A percentile compares a stretch with the other conserved stretches of the same genome.
Evolutionary conservation across 2,797 vertebrate species (phyloP).

Genomic region (Gymnoscopelus microlampas): DNA sequence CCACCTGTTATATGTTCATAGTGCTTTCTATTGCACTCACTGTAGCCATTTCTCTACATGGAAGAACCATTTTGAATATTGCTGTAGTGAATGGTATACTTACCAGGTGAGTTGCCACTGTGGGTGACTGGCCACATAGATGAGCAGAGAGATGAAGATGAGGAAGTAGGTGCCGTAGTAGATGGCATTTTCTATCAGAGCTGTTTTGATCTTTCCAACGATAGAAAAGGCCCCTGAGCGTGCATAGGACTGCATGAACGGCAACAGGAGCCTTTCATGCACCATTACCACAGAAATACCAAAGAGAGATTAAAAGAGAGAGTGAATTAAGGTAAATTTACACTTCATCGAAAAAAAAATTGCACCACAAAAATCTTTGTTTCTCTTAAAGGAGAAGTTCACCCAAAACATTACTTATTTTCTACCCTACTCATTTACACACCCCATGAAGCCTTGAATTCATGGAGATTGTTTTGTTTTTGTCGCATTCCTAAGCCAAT

Average conservation of each 20-base stretch:
- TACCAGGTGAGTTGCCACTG: slow-evolving; percentile 90
- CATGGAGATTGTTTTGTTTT: too few species aligned
- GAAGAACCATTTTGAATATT: background rate
- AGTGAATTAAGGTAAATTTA: background rate
- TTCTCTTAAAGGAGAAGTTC: too few species aligned
- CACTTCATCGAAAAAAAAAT: too few species aligned
- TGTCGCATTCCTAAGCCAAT: too few species aligned
- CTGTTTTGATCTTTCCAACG: slow-evolving; percentile 92
- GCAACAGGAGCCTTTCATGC: slow-evolving; percentile 87
- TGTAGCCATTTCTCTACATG: too few species aligned
- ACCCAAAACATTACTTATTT: too few species aligned
- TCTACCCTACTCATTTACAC: too few species aligned
- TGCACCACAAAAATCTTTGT: too few species aligned
- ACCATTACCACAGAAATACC: slow-evolving; percentile 19
- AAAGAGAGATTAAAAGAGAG: background rate
- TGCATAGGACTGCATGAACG: slow-evolving; percentile 96
- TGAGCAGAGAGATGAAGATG: slow-evolving; percentile 92
- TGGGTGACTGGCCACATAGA: slow-evolving; percentile 90
- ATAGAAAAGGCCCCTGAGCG: slow-evolving; percentile 92
- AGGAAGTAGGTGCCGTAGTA: slow-evolving; percentile 95
- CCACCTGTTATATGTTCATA: too few species aligned
- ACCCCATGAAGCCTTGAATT: too few species aligned
- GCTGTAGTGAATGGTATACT: slow-evolving; percentile 37
- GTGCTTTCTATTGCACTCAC: too few species aligned
- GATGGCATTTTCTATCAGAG: slow-evolving; percentile 93